Evolutionary conservation across 2,113 vertebrate species (phyloP), one percentile per base, ranked within the genome.

Genomic region (Ranitomeya imitator): DNA sequence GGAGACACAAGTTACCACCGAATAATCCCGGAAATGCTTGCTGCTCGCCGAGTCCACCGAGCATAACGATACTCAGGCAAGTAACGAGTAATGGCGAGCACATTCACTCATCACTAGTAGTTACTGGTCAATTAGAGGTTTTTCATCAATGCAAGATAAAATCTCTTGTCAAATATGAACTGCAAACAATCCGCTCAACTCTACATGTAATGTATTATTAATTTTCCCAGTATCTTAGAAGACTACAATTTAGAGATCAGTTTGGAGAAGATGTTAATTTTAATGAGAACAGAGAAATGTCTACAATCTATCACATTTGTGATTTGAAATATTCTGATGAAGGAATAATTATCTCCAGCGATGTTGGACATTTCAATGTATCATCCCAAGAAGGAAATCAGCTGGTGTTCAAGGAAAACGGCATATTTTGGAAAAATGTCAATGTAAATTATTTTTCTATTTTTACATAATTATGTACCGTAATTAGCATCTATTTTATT

Each of bases 251-350:
- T 21, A 19, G 69, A 84, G 63, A 69, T 52, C 65, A 45, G 3
- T 12, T 23, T 15, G 82, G 82, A n/a, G 82, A 71, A 67, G 63
- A 84, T 7, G 51, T 84, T 1, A 11, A 71, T 26, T 69, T 84
- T 54, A 84, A 69, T 69, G 21, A 84, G 19, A 84, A 45, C n/a
- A 63, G 82, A 54, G 82, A 84, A 71, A 84, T 84, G 63, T 11
- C 82, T 16, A 26, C 16, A 63, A 9, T 69, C 16, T 84, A 84
- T 45, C 14, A 55, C 7, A 71, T 84, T 21, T 7, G 23, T 13
- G 54, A 69, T 13, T 52, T 54, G 45, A 37, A 18, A 31, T 37
- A n/a, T 69, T 11, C 23, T 3, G 7, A 2, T 23, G 54, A 69
- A 69, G n/a, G 21, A 19, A 14, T 10, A 5, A 21, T 21, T 7